Conservation (phyloP, 1,140 invertebrate species). For the Amyelois transitella region DNA sequence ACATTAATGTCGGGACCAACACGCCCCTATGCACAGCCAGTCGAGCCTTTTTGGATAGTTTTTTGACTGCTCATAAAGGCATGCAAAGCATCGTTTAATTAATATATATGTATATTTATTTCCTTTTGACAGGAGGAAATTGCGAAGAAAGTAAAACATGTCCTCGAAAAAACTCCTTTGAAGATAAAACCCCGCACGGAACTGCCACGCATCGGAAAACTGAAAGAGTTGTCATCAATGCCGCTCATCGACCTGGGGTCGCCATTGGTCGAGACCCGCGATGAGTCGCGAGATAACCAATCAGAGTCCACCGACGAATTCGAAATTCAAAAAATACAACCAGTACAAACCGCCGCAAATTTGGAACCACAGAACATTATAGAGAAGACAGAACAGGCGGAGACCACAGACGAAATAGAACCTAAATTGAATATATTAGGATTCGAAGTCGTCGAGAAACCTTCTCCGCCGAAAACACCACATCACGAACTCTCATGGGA, state of each 20-base stretch:
- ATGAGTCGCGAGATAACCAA: slow-evolving; percentile 1
- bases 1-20: too few species aligned
- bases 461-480: slow-evolving; percentile 47
- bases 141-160: slow-evolving; percentile 77
- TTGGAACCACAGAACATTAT: neutral
- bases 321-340: neutral
- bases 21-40: too few species aligned
- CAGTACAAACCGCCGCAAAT: neutral
- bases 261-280: neutral
- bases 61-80: too few species aligned
- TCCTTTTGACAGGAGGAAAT: slow-evolving; percentile 78
- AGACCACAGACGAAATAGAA: neutral
- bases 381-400: neutral
- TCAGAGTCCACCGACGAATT: neutral
- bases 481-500: slow-evolving; percentile 43
- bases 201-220: slow-evolving; percentile 53
- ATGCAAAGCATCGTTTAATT: too few species aligned
- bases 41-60: too few species aligned
- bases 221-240: slow-evolving; percentile 20
- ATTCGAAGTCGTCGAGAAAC: slow-evolving; percentile 35
- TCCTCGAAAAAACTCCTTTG: slow-evolving; percentile 81
- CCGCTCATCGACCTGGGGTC: slow-evolving; percentile 41
- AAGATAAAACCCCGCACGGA: slow-evolving; percentile 81
- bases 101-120: too few species aligned
- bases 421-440: slow-evolving; percentile 33